A percentile compares a stretch with the other conserved stretches of the same genome.
phyloP scores from a whole-genome alignment of 2,888 invertebrate species.

The Seladonia tumulorum region DNA sequence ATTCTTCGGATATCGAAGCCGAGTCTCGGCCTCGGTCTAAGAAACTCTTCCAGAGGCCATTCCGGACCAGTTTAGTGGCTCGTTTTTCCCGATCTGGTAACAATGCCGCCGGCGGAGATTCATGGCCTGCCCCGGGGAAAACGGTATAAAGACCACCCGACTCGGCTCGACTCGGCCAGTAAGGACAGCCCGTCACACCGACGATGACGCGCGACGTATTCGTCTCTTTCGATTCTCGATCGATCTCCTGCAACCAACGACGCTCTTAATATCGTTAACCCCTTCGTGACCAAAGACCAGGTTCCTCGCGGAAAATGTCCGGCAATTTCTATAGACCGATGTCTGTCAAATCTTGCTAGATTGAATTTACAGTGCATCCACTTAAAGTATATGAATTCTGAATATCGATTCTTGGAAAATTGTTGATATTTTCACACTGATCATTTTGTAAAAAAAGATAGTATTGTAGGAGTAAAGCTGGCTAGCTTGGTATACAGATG shows the following conservation, averaged over 20 bases:
- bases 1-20: slow-evolving; percentile 55
- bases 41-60: slow-evolving; percentile 60
- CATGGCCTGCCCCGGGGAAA: slow-evolving; percentile 54
- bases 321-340: neutral
- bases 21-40: slow-evolving; percentile 61
- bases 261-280: slow-evolving; percentile 35
- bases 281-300: neutral
- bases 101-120: slow-evolving; percentile 67
- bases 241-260: neutral
- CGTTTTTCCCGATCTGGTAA: slow-evolving; percentile 63
- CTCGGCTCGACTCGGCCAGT: neutral
- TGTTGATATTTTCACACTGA: neutral
- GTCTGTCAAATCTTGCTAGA: neutral
- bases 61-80: slow-evolving; percentile 61
- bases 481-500: no score
- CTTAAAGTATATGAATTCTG: no score
- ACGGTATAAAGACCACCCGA: slow-evolving; percentile 19
- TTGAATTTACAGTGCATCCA: neutral
- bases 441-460: neutral
- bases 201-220: slow-evolving; percentile 1
- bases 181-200: neutral
- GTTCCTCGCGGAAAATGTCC: neutral
- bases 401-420: neutral
- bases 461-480: no score
- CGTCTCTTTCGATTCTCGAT: neutral